Conservation (phyloP, 2,113 vertebrate species). For the Pterocles burchelli region DNA sequence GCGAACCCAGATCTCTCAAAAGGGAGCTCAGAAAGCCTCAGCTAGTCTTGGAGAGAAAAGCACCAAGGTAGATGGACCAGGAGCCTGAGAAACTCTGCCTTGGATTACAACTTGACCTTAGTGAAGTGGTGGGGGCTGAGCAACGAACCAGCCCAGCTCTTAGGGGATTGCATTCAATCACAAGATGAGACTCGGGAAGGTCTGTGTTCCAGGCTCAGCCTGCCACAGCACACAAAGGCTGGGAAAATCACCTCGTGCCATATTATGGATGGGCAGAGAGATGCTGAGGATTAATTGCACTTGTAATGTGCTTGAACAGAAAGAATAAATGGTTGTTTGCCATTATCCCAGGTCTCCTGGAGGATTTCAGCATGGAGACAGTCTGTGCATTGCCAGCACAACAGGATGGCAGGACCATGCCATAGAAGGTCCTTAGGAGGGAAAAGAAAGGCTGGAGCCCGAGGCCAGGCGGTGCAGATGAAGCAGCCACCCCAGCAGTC, state of each 20-base stretch:
- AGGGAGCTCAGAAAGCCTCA: not conserved
- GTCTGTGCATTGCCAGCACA: not conserved
- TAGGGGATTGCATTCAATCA: not conserved
- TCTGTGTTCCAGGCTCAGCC: not conserved
- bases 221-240: not conserved
- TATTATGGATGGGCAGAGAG: not conserved
- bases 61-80: not conserved
- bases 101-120: not conserved
- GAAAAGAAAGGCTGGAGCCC: not conserved
- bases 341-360: not conserved
- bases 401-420: not conserved
- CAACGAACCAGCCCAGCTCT: not conserved
- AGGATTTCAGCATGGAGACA: not conserved
- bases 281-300: conserved; percentile 6
- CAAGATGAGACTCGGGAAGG: not conserved
- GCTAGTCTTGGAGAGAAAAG: not conserved
- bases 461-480: not conserved
- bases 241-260: not conserved
- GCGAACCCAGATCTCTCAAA: not conserved
- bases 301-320: conserved; percentile 27
- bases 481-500: not conserved
- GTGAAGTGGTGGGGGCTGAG: not conserved
- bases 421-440: not conserved
- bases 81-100: not conserved
- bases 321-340: conserved; percentile 42